These are phyloP conservation scores for Ondatra zibethicus DNA, from an alignment of 2,113 vertebrate genomes.

Conservation along the genomic window DNA sequence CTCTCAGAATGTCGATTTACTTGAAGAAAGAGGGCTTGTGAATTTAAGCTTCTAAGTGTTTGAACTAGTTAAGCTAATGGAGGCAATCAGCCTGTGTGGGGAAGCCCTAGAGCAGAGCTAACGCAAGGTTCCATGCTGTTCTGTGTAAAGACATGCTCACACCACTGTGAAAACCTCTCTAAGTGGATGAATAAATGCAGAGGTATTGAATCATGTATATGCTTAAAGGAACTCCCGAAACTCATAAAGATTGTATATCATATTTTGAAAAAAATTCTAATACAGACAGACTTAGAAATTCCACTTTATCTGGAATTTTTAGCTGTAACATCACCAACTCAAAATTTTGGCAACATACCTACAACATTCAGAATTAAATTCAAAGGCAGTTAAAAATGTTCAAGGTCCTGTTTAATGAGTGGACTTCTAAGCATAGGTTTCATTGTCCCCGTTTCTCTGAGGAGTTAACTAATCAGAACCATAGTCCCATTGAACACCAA, in stretches of 20 bases:
- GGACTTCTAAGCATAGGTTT: constrained; percentile 34
- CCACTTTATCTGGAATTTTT: not conserved
- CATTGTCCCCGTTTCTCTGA: constrained; percentile 36
- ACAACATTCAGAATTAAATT: constrained; percentile 52
- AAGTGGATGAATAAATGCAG: not conserved
- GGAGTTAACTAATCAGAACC: constrained; percentile 6
- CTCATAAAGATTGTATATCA: not conserved
- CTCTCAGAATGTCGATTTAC: constrained; percentile 72
- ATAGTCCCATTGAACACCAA: not conserved
- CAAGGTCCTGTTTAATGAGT: not conserved
- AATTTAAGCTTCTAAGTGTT: constrained; percentile 67
- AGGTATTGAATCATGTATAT: not conserved
- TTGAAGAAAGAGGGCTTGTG: constrained; percentile 70
- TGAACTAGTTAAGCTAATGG: constrained; percentile 58
- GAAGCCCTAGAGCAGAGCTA: accelerated
- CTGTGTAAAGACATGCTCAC: not conserved
- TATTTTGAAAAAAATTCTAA: not conserved
- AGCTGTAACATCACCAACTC: not conserved
- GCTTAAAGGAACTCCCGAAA: not conserved
- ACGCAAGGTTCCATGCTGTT: not conserved
- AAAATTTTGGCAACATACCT: constrained; percentile 29
- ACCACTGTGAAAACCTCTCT: constrained; percentile 1
- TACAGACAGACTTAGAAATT: not conserved
- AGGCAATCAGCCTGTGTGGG: constrained; percentile 50
- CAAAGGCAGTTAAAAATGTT: constrained; percentile 22